These are phyloP conservation scores for Melanotaenia maccullochi DNA, from an alignment of 2,797 vertebrate species.

Conservation along the genomic window DNA sequence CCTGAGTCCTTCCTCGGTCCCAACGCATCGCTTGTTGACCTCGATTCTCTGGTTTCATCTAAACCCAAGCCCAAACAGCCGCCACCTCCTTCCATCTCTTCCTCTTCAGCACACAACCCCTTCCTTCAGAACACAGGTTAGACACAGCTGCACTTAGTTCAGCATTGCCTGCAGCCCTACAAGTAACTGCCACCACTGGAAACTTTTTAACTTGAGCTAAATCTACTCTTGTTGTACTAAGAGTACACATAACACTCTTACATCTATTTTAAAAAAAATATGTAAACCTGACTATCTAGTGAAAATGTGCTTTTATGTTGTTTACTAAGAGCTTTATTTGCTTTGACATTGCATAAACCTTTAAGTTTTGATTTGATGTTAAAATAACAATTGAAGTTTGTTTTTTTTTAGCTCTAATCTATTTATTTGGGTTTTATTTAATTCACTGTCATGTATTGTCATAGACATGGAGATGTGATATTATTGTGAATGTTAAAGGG, in stretches of 20 bases:
- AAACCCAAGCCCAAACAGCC: constrained; percentile 87
- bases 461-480: not conserved
- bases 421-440: not conserved
- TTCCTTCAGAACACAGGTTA: constrained; percentile 86
- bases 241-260: not conserved
- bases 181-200: not conserved
- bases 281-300: not conserved
- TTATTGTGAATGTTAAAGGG: not conserved
- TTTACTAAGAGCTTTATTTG: no score
- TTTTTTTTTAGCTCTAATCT: no score
- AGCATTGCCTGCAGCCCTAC: not conserved
- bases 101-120: constrained; percentile 84
- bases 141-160: constrained; percentile 19
- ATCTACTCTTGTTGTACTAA: not conserved
- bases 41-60: constrained; percentile 90
- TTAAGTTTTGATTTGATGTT: no score
- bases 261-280: no score
- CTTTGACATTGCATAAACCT: no score
- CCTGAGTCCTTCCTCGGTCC: constrained; percentile 94
- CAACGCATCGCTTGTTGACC: constrained; percentile 92
- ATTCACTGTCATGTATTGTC: not conserved
- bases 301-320: no score
- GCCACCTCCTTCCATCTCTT: constrained; percentile 81
- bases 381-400: not conserved
- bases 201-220: not conserved